Percentiles rank a stretch among this genome's conserved stretches.
These are phyloP conservation scores for Pygoscelis adeliae DNA, from an alignment of 2,113 vertebrate genomes.

Conservation along the genomic window DNA sequence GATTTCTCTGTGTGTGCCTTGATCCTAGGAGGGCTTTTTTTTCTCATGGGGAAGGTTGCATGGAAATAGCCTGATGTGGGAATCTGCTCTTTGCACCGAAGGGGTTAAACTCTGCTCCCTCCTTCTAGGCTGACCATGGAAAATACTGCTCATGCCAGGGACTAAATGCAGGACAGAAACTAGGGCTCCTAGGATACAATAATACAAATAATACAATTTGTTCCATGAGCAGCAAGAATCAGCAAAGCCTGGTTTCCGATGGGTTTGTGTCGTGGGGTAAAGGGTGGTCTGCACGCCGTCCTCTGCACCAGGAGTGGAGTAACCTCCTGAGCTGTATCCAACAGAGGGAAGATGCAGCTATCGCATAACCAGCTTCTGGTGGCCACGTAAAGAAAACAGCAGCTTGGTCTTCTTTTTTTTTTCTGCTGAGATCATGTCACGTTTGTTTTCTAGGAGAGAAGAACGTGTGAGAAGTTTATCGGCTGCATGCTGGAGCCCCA, in stretches of 20 bases:
- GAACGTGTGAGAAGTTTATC: background rate
- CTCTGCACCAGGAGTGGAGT: fast-evolving
- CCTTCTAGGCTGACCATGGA: slow-evolving; percentile 35
- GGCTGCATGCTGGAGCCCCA: background rate
- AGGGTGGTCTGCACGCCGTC: background rate
- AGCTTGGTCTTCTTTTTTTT: background rate
- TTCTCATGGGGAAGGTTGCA: background rate
- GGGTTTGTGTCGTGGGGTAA: background rate
- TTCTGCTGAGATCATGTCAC: background rate
- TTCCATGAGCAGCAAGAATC: background rate
- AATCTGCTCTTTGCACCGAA: background rate
- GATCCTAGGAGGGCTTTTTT: background rate
- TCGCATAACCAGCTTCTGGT: background rate
- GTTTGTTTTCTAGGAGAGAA: background rate
- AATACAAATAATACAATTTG: slow-evolving; percentile 45
- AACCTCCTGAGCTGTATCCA: background rate
- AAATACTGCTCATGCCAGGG: slow-evolving; percentile 13
- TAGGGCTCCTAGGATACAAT: slow-evolving; percentile 51
- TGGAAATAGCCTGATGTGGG: background rate
- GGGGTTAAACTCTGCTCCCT: slow-evolving; percentile 15
- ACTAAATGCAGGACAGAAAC: slow-evolving; percentile 5
- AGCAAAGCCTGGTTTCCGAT: background rate
- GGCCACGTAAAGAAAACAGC: background rate
- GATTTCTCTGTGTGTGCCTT: background rate
- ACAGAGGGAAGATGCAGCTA: background rate